Conservation (phyloP, 1,140 invertebrate species). For the Hypothenemus hampei region DNA sequence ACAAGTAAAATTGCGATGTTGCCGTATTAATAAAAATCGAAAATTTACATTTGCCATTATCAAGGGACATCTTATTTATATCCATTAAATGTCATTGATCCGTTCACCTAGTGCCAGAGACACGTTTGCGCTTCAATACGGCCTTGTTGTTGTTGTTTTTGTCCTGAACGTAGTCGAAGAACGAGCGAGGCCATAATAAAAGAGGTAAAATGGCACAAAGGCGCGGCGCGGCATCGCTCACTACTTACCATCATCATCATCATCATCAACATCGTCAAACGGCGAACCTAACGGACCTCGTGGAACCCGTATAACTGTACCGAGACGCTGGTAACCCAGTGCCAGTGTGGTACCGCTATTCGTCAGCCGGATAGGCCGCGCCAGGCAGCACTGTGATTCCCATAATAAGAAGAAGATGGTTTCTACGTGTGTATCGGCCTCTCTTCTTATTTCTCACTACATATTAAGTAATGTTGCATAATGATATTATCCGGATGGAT, state of each 20-base stretch:
- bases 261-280: too few relatives aligned
- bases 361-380: slow-evolving; percentile 7
- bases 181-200: slow-evolving; percentile 5
- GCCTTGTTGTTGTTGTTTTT: too few relatives aligned
- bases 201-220: slow-evolving; percentile 17
- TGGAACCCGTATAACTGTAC: slow-evolving; percentile 32
- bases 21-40: too few relatives aligned
- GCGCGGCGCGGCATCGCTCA: slow-evolving; percentile 13
- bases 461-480: neutral
- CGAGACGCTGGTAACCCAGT: slow-evolving; percentile 36
- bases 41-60: neutral
- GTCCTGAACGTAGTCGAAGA: neutral
- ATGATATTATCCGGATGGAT: neutral
- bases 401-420: slow-evolving; percentile 1
- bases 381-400: slow-evolving; percentile 6
- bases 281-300: slow-evolving; percentile 31
- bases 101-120: neutral
- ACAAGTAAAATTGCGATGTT: too few relatives aligned
- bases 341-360: slow-evolving; percentile 33
- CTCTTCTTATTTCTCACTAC: neutral
- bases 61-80: neutral
- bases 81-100: neutral
- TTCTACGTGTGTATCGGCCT: too few relatives aligned
- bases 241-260: too few relatives aligned
- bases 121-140: too few relatives aligned